Base-by-base conservation (phyloP, 2,888 invertebrate genomes). In the Empis stercorea region DNA sequence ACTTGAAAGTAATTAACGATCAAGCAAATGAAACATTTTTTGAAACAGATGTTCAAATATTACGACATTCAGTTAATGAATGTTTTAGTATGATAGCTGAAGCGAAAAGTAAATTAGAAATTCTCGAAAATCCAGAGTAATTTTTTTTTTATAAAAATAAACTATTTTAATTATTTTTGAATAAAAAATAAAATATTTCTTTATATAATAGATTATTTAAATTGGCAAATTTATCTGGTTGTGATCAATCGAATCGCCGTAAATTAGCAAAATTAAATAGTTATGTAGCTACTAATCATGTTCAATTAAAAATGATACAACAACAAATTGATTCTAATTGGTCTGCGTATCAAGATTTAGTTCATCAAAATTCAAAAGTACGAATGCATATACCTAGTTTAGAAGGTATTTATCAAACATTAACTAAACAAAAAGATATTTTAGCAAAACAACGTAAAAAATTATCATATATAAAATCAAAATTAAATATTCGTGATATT, bases 381-480 rank as follows among this genome's bases (percentile, higher is more conserved):
- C 61, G 62, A 48, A 63, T 66, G 60, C 61, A 64, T 50, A 61
- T 65, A 45, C 87, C 87, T 0, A 79, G 79, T 30, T 68, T 86
- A 56, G 87, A 88, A 58, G 78, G 80, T 30, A 77, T 88, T 10
- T 91, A 87, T 67, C 84, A 87, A 58, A 81, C 84, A 0, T 71
- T 91, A 59, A 79, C 84, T 27, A 79, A 77, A 50, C 82, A 88
- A 52, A 81, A 80, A 54, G 83, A 83, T 81, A 49, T 70, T 81
- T 20, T 70, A 69, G 50, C 75, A 72, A 46, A 82, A 79, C 60
- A 76, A 73, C 65, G 76, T 61, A 42, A 73, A 60, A 56, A 56
- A 49, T 64, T 73, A 30, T 71, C 70, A 47, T 69, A 55, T 32
- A 60, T 68, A 2, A 68, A 66, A 48, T 40, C 58, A 0, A 63